phyloP scores from a whole-genome alignment of 1,140 invertebrate genomes.

The Mamestra configurata region DNA sequence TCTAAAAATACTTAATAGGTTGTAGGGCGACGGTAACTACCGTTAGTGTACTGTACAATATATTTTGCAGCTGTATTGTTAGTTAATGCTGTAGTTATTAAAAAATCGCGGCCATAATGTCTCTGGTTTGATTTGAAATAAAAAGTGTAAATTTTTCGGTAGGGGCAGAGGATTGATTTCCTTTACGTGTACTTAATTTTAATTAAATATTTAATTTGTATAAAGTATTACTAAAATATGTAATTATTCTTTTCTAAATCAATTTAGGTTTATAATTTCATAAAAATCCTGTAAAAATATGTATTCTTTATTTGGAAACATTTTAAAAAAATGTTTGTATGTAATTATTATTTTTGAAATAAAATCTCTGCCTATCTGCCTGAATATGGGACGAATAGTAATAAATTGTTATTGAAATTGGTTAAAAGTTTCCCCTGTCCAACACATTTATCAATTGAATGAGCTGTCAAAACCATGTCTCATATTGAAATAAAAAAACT shows the following conservation, averaged over 20 bases:
- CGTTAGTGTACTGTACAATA: conserved; percentile 74
- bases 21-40: conserved; percentile 67
- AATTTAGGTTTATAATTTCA: neutral
- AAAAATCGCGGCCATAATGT: conserved; percentile 74
- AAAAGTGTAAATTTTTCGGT: conserved; percentile 54
- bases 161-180: conserved; percentile 15
- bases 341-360: neutral
- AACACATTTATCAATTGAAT: conserved; percentile 9
- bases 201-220: conserved; percentile 6
- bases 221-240: neutral
- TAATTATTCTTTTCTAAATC: neutral
- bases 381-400: conserved; percentile 65
- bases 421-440: conserved; percentile 49
- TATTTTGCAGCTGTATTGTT: conserved; percentile 78
- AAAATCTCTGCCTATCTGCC: conserved; percentile 57
- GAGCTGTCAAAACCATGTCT: conserved; percentile 12
- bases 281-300: neutral
- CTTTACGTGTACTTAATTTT: conserved; percentile 1
- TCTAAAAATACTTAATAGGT: conserved; percentile 72
- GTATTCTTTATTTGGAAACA: neutral
- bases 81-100: conserved; percentile 69
- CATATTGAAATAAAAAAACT: conserved; percentile 14
- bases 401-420: conserved; percentile 73
- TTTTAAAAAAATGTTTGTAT: conserved; percentile 14
- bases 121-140: conserved; percentile 57